phyloP scores from a whole-genome alignment of 2,113 vertebrate genomes.

The Tupaia chinensis region DNA sequence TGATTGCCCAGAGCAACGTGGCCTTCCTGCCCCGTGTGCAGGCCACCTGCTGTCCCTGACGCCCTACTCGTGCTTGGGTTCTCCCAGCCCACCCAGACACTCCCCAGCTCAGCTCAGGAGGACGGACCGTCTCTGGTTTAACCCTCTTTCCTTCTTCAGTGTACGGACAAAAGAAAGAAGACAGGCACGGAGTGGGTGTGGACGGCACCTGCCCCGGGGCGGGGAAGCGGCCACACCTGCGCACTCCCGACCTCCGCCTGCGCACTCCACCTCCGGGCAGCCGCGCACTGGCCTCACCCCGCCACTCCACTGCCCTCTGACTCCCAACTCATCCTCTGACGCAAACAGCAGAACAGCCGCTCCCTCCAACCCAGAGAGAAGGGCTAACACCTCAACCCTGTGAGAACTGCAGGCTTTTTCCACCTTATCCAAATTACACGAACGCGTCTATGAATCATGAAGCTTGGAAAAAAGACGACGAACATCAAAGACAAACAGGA shows the following conservation, averaged over 20 bases:
- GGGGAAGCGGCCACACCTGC: too few relatives aligned
- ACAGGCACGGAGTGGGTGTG: too few relatives aligned
- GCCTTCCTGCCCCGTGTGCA: not conserved
- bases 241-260: too few relatives aligned
- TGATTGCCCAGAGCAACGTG: fast-evolving
- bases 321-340: not conserved
- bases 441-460: not conserved
- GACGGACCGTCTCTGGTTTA: too few relatives aligned
- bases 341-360: not conserved
- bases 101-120: not conserved
- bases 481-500: not conserved
- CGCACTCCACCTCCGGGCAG: too few relatives aligned
- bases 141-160: too few relatives aligned
- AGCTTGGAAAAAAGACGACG: not conserved
- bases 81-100: too few relatives aligned
- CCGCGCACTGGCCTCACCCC: too few relatives aligned
- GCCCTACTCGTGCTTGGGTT: too few relatives aligned
- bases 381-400: not conserved
- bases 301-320: not conserved
- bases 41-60: too few relatives aligned
- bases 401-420: not conserved
- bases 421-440: not conserved
- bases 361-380: not conserved
- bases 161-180: too few relatives aligned
- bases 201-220: too few relatives aligned